Conservation (phyloP, 2,888 invertebrate genomes). For the Globia sparganii region DNA sequence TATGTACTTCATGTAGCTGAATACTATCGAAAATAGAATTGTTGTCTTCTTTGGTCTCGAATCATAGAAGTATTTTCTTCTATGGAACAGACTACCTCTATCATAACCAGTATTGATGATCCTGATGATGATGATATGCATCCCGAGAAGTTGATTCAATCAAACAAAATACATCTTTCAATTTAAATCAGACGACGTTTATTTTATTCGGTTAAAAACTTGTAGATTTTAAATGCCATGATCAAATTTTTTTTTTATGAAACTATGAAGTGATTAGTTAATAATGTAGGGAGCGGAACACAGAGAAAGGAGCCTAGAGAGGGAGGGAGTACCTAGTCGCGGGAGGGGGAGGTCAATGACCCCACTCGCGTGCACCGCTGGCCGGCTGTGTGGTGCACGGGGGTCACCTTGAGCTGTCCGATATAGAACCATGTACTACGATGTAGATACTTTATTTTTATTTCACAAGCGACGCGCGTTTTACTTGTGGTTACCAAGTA, state of each 20-base stretch:
- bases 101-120: not conserved
- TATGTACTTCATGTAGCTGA: not conserved
- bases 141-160: not conserved
- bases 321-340: conserved; percentile 17
- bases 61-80: not conserved
- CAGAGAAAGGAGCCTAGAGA: conserved; percentile 56
- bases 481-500: not conserved
- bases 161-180: not conserved
- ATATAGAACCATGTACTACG: not conserved
- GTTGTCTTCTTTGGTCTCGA: not conserved
- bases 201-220: not conserved
- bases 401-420: conserved; percentile 46
- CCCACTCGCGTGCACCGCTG: conserved; percentile 45
- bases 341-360: conserved; percentile 50
- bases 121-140: too few species aligned
- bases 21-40: not conserved
- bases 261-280: conserved; percentile 21
- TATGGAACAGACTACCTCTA: too few species aligned
- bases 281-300: conserved; percentile 17
- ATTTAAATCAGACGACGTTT: not conserved
- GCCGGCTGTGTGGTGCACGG: conserved; percentile 17
- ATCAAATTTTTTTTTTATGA: conserved; percentile 7
- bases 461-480: not conserved
- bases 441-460: not conserved
- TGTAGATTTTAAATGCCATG: not conserved